Evolutionary conservation across 2,797 vertebrate species (phyloP).

Genomic region (Phrynocephalus vlangalii): DNA sequence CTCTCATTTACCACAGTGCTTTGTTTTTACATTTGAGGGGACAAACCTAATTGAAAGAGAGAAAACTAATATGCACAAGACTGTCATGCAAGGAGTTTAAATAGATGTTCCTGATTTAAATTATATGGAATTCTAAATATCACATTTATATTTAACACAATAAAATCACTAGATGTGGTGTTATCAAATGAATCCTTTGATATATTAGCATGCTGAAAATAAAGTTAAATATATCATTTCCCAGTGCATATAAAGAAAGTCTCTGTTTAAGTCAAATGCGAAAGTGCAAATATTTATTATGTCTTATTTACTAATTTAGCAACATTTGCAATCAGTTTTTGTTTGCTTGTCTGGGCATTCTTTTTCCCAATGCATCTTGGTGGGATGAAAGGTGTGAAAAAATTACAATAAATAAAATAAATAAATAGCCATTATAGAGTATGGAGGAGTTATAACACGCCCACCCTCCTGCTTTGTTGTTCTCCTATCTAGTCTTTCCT

Average conservation of each 20-base stretch:
- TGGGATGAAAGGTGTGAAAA: neutral
- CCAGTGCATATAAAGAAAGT: neutral
- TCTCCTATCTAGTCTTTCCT: neutral
- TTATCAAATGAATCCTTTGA: neutral
- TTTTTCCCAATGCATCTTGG: neutral
- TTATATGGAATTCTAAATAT: no score
- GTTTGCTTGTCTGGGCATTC: neutral
- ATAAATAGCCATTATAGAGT: neutral
- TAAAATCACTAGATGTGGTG: neutral
- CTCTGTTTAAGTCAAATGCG: neutral
- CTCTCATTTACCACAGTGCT: no score
- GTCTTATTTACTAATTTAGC: neutral
- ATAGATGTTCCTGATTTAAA: no score
- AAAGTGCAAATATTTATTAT: neutral
- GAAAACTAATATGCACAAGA: no score
- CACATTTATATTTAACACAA: no score
- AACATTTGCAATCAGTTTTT: neutral
- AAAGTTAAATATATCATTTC: neutral
- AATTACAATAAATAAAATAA: no score
- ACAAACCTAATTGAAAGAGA: no score
- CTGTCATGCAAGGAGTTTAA: no score
- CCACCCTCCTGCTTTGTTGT: neutral
- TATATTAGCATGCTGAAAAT: neutral
- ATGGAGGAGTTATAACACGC: neutral
- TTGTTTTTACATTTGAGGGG: no score